Percentiles rank a stretch among this genome's conserved stretches.
These are phyloP conservation scores for Cygnus buccinator DNA, from an alignment of 2,113 vertebrate species.

Conservation along the genomic window DNA sequence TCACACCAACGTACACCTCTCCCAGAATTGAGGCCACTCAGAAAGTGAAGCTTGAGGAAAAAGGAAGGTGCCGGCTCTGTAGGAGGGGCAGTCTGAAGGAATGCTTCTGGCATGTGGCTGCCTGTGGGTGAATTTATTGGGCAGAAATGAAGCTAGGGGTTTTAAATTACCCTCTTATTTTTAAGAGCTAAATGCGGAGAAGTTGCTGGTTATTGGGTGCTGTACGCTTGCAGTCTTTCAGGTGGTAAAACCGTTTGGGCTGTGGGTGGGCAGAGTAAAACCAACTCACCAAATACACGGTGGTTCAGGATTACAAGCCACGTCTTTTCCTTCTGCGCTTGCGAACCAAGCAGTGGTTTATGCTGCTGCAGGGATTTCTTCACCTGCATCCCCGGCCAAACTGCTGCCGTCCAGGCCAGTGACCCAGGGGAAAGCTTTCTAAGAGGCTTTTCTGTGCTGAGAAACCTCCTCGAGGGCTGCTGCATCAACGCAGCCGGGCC, in stretches of 20 bases:
- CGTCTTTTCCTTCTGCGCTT: not conserved
- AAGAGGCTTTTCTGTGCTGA: not conserved
- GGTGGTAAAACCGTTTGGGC: not conserved
- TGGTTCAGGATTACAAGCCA: not conserved
- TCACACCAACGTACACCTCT: not conserved
- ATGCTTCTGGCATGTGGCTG: accelerated
- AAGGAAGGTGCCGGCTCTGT: not conserved
- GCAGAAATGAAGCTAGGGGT: not conserved
- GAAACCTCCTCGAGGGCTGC: not conserved
- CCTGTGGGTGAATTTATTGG: not conserved
- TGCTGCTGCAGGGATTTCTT: not conserved
- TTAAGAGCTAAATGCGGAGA: not conserved
- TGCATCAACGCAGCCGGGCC: not conserved
- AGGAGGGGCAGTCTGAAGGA: not conserved
- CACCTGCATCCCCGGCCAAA: not conserved
- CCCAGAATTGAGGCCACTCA: not conserved
- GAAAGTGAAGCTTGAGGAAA: not conserved
- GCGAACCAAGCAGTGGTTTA: accelerated
- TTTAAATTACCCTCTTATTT: conserved; percentile 15
- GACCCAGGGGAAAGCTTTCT: not conserved
- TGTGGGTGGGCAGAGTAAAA: not conserved
- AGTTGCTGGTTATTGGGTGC: not conserved
- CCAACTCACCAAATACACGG: not conserved
- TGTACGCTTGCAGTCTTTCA: not conserved
- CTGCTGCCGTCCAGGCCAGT: not conserved